Evolutionary conservation across 1,140 invertebrate species (phyloP), one percentile per base, ranked within the genome.

Genomic region (Patella vulgata): DNA sequence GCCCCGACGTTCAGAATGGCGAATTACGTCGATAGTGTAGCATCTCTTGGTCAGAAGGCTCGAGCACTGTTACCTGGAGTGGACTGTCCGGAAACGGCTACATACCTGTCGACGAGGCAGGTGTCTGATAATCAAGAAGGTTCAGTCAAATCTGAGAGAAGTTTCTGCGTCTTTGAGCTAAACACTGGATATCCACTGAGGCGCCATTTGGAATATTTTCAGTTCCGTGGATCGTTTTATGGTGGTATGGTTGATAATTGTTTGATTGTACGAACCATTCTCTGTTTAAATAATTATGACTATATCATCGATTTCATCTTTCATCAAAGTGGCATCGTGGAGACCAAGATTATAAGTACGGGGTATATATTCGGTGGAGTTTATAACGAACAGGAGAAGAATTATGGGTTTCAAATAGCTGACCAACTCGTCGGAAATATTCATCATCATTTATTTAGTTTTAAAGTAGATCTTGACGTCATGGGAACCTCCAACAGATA

Each of bases 121-220:
- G 30, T 68, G 0, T 25, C 61, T 11, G 69, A 75, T 48, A n/a
- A 19, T 14, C 52, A 36, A 2, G 67, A 63, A 9, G 69, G 64
- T 0, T 25, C 50, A 11, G 56, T 59, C 14, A 53, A 39, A 3
- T 25, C 59, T 3, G 19, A 48, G 25, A 63, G 65, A 23, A 65
- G 76, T 6, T 61, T 74, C n/a, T 81, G 79, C 57, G 55, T 81
- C 33, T 81, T 81, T 54, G 79, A 81, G 56, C 77, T 71, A 43
- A 76, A 76, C 54, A 70, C 65, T 17, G 75, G 70, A 5, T 59
- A 64, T 14, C 79, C 77, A 12, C 63, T 80, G 2, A 39, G 76
- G n/a, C 64, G 76, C 2, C 76, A 79, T 59, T 39, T 73, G 23
- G 64, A 70, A 8, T 70, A 63, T 42, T 28, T 33, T 4, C 12